These are phyloP conservation scores for Tretioscincus oriximinensis DNA, from an alignment of 2,113 vertebrate species.

Conservation along the genomic window DNA sequence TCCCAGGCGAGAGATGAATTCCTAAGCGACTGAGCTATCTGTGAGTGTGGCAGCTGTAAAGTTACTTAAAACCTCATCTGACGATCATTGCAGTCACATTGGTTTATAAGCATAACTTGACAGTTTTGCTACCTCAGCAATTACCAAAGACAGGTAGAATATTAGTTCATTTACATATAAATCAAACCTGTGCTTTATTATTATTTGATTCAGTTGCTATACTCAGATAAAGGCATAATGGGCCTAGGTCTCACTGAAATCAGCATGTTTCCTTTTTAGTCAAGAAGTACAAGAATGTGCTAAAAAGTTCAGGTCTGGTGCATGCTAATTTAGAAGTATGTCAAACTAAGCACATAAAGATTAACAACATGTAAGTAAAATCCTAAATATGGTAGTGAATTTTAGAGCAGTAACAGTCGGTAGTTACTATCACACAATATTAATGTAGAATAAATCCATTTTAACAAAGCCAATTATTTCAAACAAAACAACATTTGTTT, in stretches of 20 bases:
- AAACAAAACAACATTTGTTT: too few relatives aligned
- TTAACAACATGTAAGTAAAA: background rate
- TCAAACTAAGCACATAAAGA: background rate
- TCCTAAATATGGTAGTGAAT: background rate
- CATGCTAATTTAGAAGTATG: background rate
- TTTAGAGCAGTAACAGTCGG: too few relatives aligned
- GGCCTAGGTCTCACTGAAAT: background rate
- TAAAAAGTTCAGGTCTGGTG: background rate
- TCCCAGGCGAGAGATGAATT: too few relatives aligned
- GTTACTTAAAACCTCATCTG: slow-evolving; percentile 6
- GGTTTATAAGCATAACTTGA: slow-evolving; percentile 4
- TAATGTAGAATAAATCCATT: too few relatives aligned
- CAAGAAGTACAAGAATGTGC: background rate
- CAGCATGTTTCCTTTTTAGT: background rate
- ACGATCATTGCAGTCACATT: background rate
- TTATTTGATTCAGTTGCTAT: background rate
- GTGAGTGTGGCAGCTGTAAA: background rate
- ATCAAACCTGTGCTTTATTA: background rate
- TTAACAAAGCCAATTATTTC: too few relatives aligned
- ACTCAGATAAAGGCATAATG: background rate
- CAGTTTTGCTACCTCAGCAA: background rate
- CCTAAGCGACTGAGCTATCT: too few relatives aligned
- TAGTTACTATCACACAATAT: too few relatives aligned
- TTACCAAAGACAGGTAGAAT: background rate
- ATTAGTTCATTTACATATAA: background rate